These are phyloP conservation scores for Seira ritae DNA, from an alignment of 2,888 invertebrate genomes.

Conservation along the genomic window DNA sequence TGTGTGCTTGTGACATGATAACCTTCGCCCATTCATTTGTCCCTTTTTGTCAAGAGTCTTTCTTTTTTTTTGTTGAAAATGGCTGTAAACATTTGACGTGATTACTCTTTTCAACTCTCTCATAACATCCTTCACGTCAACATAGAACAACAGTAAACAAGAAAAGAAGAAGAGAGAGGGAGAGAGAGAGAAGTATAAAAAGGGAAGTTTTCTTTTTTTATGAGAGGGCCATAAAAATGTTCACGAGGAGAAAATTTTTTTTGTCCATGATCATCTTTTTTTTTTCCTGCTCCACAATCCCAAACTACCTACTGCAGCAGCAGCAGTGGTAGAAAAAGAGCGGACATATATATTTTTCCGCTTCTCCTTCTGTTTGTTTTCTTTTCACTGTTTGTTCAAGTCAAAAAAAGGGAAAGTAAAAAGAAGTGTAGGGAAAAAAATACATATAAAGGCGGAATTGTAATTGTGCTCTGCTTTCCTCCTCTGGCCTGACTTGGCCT, in stretches of 20 bases:
- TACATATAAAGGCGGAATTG: not conserved
- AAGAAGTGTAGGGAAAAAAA: not conserved
- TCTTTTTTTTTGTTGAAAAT: slow-evolving; percentile 4
- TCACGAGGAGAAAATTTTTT: slow-evolving; percentile 27
- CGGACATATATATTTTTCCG: not conserved
- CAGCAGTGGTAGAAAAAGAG: slow-evolving; percentile 7
- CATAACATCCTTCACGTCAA: slow-evolving; percentile 19
- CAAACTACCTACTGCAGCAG: slow-evolving; percentile 35
- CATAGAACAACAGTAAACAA: slow-evolving; percentile 22
- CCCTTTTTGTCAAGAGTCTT: slow-evolving; percentile 31
- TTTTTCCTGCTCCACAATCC: not conserved
- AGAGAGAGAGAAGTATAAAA: slow-evolving; percentile 23
- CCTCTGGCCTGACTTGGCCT: too few species aligned
- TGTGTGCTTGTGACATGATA: slow-evolving; percentile 50
- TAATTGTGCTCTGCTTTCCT: slow-evolving; percentile 17
- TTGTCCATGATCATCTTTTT: slow-evolving; percentile 25
- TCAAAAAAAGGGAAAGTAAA: slow-evolving; percentile 13
- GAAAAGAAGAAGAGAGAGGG: not conserved
- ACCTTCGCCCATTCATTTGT: slow-evolving; percentile 32
- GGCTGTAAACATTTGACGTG: slow-evolving; percentile 56
- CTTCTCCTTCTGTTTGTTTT: slow-evolving; percentile 19
- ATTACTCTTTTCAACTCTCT: slow-evolving; percentile 41
- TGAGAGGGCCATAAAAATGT: slow-evolving; percentile 13
- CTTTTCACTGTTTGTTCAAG: slow-evolving; percentile 19
- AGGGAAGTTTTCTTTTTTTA: slow-evolving; percentile 29